Conservation (phyloP, 1,140 invertebrate genomes). For the Ephestia elutella region DNA sequence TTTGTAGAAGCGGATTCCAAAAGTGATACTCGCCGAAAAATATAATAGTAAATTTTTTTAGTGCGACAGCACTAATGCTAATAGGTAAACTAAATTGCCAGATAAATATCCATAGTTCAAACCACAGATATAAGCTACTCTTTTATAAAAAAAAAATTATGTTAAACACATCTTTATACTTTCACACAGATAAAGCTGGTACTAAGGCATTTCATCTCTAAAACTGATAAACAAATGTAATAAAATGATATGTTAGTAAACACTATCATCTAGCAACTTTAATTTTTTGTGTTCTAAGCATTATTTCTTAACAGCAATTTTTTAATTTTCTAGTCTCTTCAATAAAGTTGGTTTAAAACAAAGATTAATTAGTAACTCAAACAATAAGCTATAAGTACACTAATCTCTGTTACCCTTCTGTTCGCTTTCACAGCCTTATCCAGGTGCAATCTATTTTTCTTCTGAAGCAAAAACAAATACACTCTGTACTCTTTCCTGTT, state of each 20-base stretch:
- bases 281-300: neutral
- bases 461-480: slow-evolving; percentile 73
- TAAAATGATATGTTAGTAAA: no score
- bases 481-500: slow-evolving; percentile 41
- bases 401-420: slow-evolving; percentile 69
- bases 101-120: no score
- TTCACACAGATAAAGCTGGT: no score
- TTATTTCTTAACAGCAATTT: neutral
- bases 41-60: neutral
- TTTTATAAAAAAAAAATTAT: no score
- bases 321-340: slow-evolving; percentile 30
- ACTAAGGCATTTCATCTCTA: no score
- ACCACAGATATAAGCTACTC: no score
- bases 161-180: no score
- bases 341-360: slow-evolving; percentile 31
- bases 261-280: neutral
- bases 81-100: slow-evolving; percentile 54
- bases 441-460: slow-evolving; percentile 73
- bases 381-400: slow-evolving; percentile 61
- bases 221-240: no score
- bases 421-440: slow-evolving; percentile 69
- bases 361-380: slow-evolving; percentile 50
- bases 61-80: neutral
- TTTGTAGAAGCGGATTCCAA: neutral
- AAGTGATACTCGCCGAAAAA: neutral